phyloP scores from a whole-genome alignment of 1,140 invertebrate genomes.

The Paralvinella palmiformis region DNA sequence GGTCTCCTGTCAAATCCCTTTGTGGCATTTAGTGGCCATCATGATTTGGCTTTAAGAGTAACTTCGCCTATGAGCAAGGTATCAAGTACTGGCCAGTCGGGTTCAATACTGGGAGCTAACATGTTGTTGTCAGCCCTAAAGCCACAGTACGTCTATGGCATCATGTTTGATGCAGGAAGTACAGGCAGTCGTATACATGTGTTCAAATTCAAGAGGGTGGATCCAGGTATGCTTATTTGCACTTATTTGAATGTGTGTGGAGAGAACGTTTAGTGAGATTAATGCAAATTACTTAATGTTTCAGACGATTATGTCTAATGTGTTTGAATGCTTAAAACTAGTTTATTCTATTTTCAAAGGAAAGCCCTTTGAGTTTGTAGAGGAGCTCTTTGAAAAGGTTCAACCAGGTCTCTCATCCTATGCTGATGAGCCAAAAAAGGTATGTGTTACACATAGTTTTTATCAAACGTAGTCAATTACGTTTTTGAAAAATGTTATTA shows the following conservation, averaged over 20 bases:
- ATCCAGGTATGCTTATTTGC: conserved; percentile 49
- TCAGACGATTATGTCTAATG: no score
- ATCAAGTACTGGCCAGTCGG: no score
- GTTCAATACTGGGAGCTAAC: no score
- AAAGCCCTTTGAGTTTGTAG: conserved; percentile 61
- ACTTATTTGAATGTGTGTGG: no score
- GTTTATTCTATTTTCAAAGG: background rate
- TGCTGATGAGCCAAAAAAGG: conserved; percentile 68
- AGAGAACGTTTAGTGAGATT: no score
- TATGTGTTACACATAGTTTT: no score
- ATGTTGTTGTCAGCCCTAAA: background rate
- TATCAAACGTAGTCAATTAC: no score
- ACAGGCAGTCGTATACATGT: conserved; percentile 87
- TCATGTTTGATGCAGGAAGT: conserved; percentile 94
- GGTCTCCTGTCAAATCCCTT: background rate
- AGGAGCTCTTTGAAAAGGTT: conserved; percentile 71
- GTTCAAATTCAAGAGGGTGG: conserved; percentile 65
- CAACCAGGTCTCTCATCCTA: conserved; percentile 73
- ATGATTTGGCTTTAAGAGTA: background rate
- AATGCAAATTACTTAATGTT: no score
- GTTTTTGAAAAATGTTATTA: no score
- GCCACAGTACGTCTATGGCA: conserved; percentile 61
- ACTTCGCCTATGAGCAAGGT: background rate
- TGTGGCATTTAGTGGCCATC: background rate
- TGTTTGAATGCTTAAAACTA: no score